Base-by-base conservation (phyloP, 2,797 vertebrate species). In the Hapalemur alaotrensis region DNA sequence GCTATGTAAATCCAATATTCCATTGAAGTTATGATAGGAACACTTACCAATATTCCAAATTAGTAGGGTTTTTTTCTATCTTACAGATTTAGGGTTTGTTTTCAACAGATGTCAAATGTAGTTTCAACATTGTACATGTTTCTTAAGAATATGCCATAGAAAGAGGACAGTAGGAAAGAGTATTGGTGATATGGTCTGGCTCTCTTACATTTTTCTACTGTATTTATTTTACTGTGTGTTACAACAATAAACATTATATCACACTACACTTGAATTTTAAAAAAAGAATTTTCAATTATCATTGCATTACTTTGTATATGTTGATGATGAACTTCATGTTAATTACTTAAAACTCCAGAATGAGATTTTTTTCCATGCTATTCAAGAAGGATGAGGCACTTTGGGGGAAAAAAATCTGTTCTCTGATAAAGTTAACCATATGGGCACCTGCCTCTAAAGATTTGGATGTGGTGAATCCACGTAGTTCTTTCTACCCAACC, bases 401-500 rank as follows among this genome's bases (percentile, higher is more conserved):
- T 25, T 13, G 4, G 25, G 0, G 5, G 1, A 14, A 8, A 46
- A 61, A 83, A 50, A 30, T 17, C 10, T 83, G 1, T 87, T 75
- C 32, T n/a, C 18, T 82, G 6, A 9, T 72, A 38, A 94, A 93
- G 4, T 80, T 87, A 78, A 38, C 22, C 12, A 4, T 79, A 32
- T 41, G 7, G 18, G 22, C 5, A 63, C 38, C 23, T 50, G 23
- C 7, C n/a, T 59, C 20, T 57, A 70, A 91, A 82, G 41, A 0
- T 32, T 87, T 93, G 35, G 69, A 67, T 13, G 7, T 25, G 14
- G 13, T 73, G 35, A 93, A 43, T 80, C 28, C 13, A 15, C 11
- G 0, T 57, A 43, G 10, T 59, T 92, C 41, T 90, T 96, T 79
- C 52, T 95, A 41, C 87, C 85, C 91, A 95, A 13, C 84, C 86